phyloP scores from a whole-genome alignment of 37 sponge, comb jelly and placozoan genomes.

The Tethya wilhelma region DNA sequence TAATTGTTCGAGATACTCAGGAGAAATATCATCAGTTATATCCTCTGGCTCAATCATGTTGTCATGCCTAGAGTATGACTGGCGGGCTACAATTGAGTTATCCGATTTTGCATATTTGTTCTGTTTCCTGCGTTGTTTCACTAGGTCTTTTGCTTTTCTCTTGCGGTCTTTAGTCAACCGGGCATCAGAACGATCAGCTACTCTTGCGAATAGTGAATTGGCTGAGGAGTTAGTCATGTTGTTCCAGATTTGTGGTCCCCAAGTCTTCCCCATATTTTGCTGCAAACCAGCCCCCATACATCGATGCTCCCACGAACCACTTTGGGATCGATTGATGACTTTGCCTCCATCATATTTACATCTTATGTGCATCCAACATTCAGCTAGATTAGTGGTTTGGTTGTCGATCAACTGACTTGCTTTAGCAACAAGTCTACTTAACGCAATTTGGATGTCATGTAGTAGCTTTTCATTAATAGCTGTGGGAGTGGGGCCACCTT shows the following conservation, averaged over 20 bases:
- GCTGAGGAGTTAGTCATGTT: constrained; percentile 1
- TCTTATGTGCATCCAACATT: constrained; percentile 52
- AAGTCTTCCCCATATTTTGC: constrained; percentile 12
- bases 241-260: constrained; percentile 26
- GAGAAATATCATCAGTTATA: constrained; percentile 3
- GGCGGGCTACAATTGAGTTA: background rate
- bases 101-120: constrained; percentile 22
- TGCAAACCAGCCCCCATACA: constrained; percentile 39
- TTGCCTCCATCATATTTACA: constrained; percentile 60
- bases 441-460: constrained; percentile 17
- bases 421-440: constrained; percentile 30
- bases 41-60: constrained; percentile 11
- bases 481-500: background rate
- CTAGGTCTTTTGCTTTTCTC: constrained; percentile 20
- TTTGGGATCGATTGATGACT: constrained; percentile 36
- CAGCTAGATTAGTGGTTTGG: constrained; percentile 51
- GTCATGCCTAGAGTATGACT: constrained; percentile 6
- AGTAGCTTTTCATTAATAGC: background rate
- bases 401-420: constrained; percentile 36
- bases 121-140: constrained; percentile 2
- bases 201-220: background rate
- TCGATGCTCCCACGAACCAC: constrained; percentile 39
- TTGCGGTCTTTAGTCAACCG: background rate
- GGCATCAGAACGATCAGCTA: background rate
- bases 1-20: background rate